Evolutionary conservation across 2,113 vertebrate species (phyloP).

Genomic region (Sterna hirundo): DNA sequence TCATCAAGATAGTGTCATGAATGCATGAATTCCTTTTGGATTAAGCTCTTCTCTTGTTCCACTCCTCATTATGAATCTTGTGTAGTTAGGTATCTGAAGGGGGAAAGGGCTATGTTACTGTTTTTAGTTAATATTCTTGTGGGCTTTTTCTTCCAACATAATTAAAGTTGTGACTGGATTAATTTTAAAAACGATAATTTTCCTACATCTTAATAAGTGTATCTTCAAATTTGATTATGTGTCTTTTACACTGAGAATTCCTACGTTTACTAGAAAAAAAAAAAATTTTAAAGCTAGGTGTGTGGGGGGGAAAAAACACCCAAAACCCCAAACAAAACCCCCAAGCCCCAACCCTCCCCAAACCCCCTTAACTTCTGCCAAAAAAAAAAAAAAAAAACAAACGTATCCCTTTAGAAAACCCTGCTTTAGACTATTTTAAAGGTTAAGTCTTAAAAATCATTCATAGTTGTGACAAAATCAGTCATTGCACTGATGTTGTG

Average conservation of each 20-base stretch:
- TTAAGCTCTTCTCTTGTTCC: not conserved
- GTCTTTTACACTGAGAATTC: not conserved
- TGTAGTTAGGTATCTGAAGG: not conserved
- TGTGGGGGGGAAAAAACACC: too few species aligned
- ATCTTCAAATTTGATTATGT: not conserved
- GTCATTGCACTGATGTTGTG: not conserved
- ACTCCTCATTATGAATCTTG: not conserved
- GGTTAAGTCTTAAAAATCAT: not conserved
- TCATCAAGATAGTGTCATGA: not conserved
- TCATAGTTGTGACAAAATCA: not conserved
- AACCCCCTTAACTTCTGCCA: not conserved
- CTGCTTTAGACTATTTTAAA: not conserved
- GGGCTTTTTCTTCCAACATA: not conserved
- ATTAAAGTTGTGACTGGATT: not conserved
- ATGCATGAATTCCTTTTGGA: not conserved
- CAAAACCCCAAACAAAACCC: not conserved
- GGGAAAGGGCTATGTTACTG: not conserved
- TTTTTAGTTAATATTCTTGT: not conserved
- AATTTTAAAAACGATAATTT: not conserved
- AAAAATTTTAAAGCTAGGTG: not conserved
- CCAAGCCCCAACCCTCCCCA: too few species aligned
- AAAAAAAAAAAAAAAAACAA: too few species aligned
- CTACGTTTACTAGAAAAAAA: not conserved
- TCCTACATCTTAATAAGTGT: not conserved
- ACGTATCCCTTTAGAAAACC: not conserved